A percentile compares a stretch with the other conserved stretches of the same genome.
Evolutionary conservation across 2,797 vertebrate genomes (phyloP).

Genomic region (Chelidonichthys spinosus): DNA sequence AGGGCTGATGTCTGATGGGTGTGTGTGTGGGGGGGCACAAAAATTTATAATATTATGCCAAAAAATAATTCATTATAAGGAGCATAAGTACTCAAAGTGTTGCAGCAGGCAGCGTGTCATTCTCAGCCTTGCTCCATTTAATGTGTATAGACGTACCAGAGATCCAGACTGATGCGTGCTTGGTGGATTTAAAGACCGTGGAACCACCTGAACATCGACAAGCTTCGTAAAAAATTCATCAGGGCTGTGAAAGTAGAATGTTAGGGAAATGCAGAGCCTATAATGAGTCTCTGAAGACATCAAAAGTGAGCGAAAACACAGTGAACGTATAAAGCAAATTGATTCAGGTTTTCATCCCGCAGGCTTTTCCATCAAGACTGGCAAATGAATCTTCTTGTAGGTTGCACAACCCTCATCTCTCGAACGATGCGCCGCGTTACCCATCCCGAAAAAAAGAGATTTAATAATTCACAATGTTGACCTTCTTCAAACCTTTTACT

Average conservation of each 20-base stretch:
- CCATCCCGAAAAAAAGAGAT: slow-evolving; percentile 36
- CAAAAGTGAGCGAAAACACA: slow-evolving; percentile 58
- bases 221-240: slow-evolving; percentile 65
- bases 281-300: slow-evolving; percentile 72
- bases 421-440: slow-evolving; percentile 49
- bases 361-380: slow-evolving; percentile 56
- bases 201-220: slow-evolving; percentile 58
- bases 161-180: slow-evolving; percentile 46
- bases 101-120: slow-evolving; percentile 16
- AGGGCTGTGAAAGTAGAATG: slow-evolving; percentile 46
- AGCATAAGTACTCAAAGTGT: slow-evolving; percentile 2
- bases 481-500: slow-evolving; percentile 65
- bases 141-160: slow-evolving; percentile 61
- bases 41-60: no score
- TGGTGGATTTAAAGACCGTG: slow-evolving; percentile 54
- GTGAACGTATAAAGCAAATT: slow-evolving; percentile 54
- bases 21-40: no score
- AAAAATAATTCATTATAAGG: slow-evolving; percentile 10
- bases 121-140: slow-evolving; percentile 49
- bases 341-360: slow-evolving; percentile 52
- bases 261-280: slow-evolving; percentile 45
- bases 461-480: slow-evolving; percentile 71
- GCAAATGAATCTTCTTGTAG: slow-evolving; percentile 65
- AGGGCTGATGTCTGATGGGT: slow-evolving; percentile 34
- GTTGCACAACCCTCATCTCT: slow-evolving; percentile 37